phyloP scores from a whole-genome alignment of 1,140 invertebrate species.

The Hyposmocoma kahamanoa region DNA sequence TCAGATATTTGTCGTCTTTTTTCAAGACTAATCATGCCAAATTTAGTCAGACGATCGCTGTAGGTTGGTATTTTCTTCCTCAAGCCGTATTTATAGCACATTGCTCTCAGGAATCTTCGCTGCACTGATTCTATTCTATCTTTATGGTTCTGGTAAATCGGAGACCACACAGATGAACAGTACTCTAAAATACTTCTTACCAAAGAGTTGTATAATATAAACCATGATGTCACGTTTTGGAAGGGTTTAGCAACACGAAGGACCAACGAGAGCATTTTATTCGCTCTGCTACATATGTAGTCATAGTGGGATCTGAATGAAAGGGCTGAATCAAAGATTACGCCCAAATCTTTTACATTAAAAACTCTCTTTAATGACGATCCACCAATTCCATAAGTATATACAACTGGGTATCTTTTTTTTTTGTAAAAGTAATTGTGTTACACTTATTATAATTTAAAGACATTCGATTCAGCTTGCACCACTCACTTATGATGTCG shows the following conservation, averaged over 20 bases:
- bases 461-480: not conserved
- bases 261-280: not conserved
- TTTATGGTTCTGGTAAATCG: too few relatives aligned
- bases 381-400: not conserved
- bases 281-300: slow-evolving; percentile 5
- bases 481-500: not conserved
- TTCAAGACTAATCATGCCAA: too few relatives aligned
- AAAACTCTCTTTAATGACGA: not conserved
- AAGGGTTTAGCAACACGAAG: not conserved
- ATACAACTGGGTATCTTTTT: not conserved
- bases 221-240: not conserved
- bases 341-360: slow-evolving; percentile 2
- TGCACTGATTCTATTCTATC: too few relatives aligned
- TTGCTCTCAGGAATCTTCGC: too few relatives aligned
- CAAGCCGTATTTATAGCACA: too few relatives aligned
- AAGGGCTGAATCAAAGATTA: not conserved
- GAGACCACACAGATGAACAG: too few relatives aligned
- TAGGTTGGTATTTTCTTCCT: too few relatives aligned
- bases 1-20: too few relatives aligned
- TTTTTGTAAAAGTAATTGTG: slow-evolving; percentile 3
- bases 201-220: not conserved
- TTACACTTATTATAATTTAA: slow-evolving; percentile 7
- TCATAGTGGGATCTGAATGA: not conserved
- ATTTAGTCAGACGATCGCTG: too few relatives aligned
- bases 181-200: not conserved